phyloP scores from a whole-genome alignment of 2,113 vertebrate genomes.

The Arvicanthis niloticus region DNA sequence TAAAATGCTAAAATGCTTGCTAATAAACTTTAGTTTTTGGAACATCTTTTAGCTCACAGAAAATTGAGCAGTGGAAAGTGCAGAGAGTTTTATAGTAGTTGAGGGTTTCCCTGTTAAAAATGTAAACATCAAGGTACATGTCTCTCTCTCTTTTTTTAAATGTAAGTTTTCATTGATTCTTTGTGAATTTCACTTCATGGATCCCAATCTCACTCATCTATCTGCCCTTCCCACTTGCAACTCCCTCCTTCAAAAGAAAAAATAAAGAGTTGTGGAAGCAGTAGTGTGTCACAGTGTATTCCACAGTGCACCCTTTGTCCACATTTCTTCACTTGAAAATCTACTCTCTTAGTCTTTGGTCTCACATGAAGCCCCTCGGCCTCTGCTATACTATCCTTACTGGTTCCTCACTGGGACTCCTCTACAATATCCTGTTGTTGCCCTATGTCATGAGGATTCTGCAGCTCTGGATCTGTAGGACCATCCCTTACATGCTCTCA shows the following conservation, averaged over 20 bases:
- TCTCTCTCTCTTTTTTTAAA: background rate
- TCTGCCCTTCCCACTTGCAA: background rate
- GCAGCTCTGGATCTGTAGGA: background rate
- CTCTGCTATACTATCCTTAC: background rate
- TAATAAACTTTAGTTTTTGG: background rate
- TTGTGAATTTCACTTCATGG: background rate
- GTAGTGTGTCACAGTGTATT: background rate
- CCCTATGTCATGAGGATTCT: background rate
- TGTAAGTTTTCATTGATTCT: background rate
- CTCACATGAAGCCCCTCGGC: background rate
- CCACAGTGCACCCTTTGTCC: background rate
- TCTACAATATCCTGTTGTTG: background rate
- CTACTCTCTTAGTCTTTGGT: background rate
- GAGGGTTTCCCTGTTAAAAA: background rate
- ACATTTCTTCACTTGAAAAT: background rate
- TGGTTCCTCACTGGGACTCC: background rate
- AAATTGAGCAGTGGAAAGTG: background rate
- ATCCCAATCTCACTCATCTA: background rate
- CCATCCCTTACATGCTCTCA: background rate
- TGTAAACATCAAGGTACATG: background rate
- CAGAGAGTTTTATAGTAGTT: background rate
- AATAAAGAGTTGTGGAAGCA: background rate
- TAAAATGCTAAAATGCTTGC: background rate
- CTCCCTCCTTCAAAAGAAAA: background rate
- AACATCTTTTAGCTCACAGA: constrained; percentile 17